Percentiles rank a stretch among this genome's conserved stretches.
Conservation (phyloP, 2,113 vertebrate genomes). For the Xenotilapia flavipinnis region DNA sequence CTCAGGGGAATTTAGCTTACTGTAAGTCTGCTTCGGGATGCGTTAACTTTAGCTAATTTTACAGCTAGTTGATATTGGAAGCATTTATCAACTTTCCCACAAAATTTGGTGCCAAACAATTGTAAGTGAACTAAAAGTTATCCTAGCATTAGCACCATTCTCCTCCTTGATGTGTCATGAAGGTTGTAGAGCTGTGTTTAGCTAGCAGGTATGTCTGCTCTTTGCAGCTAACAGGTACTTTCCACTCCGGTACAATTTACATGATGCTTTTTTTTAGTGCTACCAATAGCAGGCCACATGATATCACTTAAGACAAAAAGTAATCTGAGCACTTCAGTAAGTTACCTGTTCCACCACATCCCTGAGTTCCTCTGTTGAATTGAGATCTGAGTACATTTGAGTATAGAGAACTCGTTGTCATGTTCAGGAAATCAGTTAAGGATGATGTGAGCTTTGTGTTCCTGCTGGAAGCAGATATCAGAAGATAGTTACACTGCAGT, state of each 20-base stretch:
- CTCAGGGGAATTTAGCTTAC: neutral
- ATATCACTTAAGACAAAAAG: neutral
- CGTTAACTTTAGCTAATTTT: neutral
- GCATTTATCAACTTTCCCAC: neutral
- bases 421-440: neutral
- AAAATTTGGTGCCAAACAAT: neutral
- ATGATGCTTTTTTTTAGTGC: neutral
- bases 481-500: neutral
- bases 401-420: neutral
- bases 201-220: neutral
- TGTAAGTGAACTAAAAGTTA: neutral
- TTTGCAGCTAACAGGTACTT: neutral
- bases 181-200: neutral
- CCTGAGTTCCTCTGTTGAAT: neutral
- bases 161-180: neutral
- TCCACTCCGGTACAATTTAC: neutral
- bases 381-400: neutral
- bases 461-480: neutral
- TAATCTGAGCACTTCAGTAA: neutral
- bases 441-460: neutral
- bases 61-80: neutral
- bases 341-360: neutral
- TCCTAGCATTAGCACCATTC: neutral
- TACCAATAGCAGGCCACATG: neutral
- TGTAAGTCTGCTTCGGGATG: neutral